phyloP scores from a whole-genome alignment of 2,888 invertebrate species.

The Suillia variegata region DNA sequence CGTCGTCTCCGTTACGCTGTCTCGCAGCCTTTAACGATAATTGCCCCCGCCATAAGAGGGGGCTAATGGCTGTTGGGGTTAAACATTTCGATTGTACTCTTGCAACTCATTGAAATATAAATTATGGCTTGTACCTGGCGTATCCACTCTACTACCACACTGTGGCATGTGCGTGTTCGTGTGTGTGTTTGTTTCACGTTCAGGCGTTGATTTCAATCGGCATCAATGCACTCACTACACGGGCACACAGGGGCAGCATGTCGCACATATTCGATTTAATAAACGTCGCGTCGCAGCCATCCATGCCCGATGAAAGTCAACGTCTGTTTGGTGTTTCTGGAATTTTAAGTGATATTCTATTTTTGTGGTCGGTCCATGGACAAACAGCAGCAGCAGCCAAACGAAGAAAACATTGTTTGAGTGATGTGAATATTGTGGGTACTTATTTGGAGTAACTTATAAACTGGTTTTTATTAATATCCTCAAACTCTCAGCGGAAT shows the following conservation, averaged over 20 bases:
- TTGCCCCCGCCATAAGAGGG: neutral
- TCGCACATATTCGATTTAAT: neutral
- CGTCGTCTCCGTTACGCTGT: neutral
- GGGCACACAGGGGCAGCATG: neutral
- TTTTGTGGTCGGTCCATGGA: neutral
- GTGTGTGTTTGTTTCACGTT: neutral
- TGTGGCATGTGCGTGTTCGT: neutral
- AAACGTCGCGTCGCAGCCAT: neutral
- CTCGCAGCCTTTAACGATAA: neutral
- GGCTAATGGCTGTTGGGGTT: constrained; percentile 5
- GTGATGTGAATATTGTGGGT: no score
- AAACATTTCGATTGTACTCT: constrained; percentile 3
- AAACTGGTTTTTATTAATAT: no score
- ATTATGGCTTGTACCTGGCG: neutral
- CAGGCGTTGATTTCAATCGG: neutral
- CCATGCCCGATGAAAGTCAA: neutral
- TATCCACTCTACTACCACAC: neutral
- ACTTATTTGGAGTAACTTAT: no score
- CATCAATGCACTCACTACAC: neutral
- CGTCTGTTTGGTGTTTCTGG: neutral
- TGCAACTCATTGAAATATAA: neutral
- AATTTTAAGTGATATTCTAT: constrained; percentile 3
- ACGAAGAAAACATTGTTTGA: no score
- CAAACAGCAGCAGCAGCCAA: no score
- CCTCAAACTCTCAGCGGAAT: no score